Evolutionary conservation across 1,140 invertebrate species (phyloP).

Genomic region (Leptinotarsa lineolata): DNA sequence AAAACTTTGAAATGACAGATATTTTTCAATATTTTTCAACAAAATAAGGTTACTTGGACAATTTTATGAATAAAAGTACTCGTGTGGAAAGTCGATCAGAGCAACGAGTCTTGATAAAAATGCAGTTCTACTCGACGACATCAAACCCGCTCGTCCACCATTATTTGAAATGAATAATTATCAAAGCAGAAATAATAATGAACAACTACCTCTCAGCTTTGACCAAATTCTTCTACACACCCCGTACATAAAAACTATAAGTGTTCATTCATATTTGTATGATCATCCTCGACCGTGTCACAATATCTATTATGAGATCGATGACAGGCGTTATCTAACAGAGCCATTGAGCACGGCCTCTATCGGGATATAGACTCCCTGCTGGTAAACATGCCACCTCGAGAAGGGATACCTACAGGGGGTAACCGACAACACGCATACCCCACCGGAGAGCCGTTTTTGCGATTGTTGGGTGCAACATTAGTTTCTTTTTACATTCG

Average conservation of each 20-base stretch:
- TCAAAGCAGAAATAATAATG: no score
- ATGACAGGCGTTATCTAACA: slow-evolving; percentile 2
- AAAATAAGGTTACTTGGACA: no score
- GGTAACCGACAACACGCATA: background rate
- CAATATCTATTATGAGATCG: slow-evolving; percentile 2
- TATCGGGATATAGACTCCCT: background rate
- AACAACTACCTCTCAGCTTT: no score
- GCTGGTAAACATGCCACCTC: background rate
- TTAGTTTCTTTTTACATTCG: background rate
- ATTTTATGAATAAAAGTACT: no score
- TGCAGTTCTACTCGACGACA: no score
- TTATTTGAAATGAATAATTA: no score
- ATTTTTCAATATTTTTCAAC: no score
- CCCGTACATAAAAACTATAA: background rate
- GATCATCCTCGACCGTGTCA: background rate
- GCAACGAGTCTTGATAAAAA: no score
- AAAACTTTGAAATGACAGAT: no score
- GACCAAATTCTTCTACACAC: background rate
- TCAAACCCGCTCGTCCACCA: no score
- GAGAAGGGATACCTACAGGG: slow-evolving; percentile 7
- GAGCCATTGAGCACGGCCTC: background rate
- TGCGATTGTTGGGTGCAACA: background rate
- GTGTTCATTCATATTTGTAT: slow-evolving; percentile 1
- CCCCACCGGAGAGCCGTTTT: background rate
- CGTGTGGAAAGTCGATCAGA: no score